Evolutionary conservation across 2,888 invertebrate genomes (phyloP), one percentile per base, ranked within the genome.

Genomic region (Aricia artaxerxes): DNA sequence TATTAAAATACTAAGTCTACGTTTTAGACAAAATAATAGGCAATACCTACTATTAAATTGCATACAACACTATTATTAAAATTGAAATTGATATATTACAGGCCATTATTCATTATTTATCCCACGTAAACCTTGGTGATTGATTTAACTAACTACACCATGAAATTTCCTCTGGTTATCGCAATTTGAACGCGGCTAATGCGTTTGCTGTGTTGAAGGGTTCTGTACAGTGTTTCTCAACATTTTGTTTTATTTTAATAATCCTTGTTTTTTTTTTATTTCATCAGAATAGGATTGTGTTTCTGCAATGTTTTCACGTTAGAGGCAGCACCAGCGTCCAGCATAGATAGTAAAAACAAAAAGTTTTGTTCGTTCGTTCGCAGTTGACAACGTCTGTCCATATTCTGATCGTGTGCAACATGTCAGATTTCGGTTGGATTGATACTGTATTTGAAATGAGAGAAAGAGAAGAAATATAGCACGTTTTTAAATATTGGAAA

Each of bases 111-210:
- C 86, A 86, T 87, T 85, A 85, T 85, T 82, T 64, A 79, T 82
- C 85, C 86, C 84, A 85, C 78, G 79, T 82, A 82, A 69, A 16
- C 86, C 87, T 86, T 85, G 84, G 78, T 82, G 81, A 83, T 83
- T 83, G 83, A 82, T 82, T 84, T 81, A 73, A 80, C 82, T 82
- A 84, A 82, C 81, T 82, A 81, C 81, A 82, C 83, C 81, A 84
- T 83, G 83, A 86, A 85, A 85, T 85, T 83, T 79, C 82, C 81
- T 81, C 86, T 82, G 87, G 81, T 81, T 82, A 83, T 85, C 85
- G 85, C 86, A 76, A 78, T 73, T 79, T 79, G 77, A 78, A 81
- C 73, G 69, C 73, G 69, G 69, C 35, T 79, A 77, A 80, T 80
- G 73, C 78, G n/a, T 77, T 49, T 75, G 77, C 16, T 31, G 44